Conservation (phyloP, 2,113 vertebrate genomes). For the Corythoichthys haematopterus region DNA sequence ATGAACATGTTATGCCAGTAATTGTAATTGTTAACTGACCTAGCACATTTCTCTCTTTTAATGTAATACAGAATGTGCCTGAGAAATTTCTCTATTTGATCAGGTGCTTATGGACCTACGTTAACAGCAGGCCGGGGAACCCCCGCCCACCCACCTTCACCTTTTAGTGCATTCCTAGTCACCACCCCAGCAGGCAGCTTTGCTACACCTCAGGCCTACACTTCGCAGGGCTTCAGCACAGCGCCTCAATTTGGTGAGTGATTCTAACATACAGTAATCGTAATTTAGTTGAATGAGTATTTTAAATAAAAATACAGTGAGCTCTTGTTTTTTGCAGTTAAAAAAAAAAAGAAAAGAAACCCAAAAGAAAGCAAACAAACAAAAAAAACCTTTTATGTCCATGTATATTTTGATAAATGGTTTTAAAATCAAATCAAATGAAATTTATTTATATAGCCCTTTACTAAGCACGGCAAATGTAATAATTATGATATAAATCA, state of each 20-base stretch:
- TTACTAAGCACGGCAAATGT: too few species aligned
- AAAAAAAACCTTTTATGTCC: too few species aligned
- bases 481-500: too few species aligned
- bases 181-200: slow-evolving; percentile 86
- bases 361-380: too few species aligned
- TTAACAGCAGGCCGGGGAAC: slow-evolving; percentile 83
- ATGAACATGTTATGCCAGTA: background rate
- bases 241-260: slow-evolving; percentile 95
- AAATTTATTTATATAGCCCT: too few species aligned
- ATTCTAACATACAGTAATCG: background rate
- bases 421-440: too few species aligned
- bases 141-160: slow-evolving; percentile 86
- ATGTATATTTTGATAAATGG: too few species aligned
- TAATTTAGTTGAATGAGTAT: background rate
- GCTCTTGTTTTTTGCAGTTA: too few species aligned
- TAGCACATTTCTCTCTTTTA: background rate
- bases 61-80: background rate
- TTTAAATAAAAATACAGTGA: background rate
- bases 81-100: slow-evolving; percentile 27
- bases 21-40: background rate
- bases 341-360: too few species aligned
- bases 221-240: slow-evolving; percentile 89
- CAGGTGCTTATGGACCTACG: slow-evolving; percentile 89
- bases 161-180: slow-evolving; percentile 93
- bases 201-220: slow-evolving; percentile 92